phyloP scores from a whole-genome alignment of 1,140 invertebrate genomes.

The Nilaparvata lugens region DNA sequence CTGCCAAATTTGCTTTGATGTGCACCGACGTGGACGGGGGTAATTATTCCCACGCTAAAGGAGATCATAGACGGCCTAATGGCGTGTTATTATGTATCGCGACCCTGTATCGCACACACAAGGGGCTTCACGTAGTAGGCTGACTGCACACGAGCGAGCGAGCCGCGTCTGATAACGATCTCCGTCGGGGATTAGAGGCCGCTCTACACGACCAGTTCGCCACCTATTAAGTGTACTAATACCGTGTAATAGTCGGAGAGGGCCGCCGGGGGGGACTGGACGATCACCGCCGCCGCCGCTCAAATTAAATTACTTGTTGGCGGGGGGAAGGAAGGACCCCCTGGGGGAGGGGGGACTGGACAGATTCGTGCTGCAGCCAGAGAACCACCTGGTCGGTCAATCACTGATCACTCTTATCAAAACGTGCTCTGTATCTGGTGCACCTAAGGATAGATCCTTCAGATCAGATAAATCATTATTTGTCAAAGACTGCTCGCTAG shows the following conservation, averaged over 20 bases:
- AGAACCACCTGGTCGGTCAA: too few species aligned
- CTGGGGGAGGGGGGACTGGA: too few species aligned
- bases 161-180: neutral
- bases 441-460: too few species aligned
- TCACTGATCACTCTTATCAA: too few species aligned
- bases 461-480: too few species aligned
- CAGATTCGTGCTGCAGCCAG: too few species aligned
- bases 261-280: slow-evolving; percentile 22
- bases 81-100: neutral
- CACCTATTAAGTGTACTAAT: slow-evolving; percentile 2
- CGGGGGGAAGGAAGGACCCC: too few species aligned
- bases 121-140: neutral
- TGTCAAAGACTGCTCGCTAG: too few species aligned
- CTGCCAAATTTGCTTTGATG: slow-evolving; percentile 1
- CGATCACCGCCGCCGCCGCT: slow-evolving; percentile 5
- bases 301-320: too few species aligned
- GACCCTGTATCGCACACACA: too few species aligned
- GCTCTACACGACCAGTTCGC: neutral
- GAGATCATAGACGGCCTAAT: slow-evolving; percentile 1
- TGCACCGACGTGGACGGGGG: neutral
- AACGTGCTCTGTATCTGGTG: too few species aligned
- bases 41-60: slow-evolving; percentile 5
- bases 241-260: neutral
- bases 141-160: neutral
- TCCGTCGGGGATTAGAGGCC: neutral